Evolutionary conservation across 2,797 vertebrate species (phyloP).

Genomic region (Crotalus adamanteus): DNA sequence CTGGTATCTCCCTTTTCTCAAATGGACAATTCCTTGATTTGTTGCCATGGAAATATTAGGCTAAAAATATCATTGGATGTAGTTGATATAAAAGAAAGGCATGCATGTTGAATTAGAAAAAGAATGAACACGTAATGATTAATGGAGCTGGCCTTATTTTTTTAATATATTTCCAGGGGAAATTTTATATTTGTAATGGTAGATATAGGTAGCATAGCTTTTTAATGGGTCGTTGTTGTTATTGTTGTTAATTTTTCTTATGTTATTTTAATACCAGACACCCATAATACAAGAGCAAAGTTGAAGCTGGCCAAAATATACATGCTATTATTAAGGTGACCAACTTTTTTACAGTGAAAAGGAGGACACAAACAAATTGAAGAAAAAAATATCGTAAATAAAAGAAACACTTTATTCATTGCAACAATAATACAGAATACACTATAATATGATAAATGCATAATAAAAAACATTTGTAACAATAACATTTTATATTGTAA

Average conservation of each 20-base stretch:
- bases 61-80: constrained; percentile 49
- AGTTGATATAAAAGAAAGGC: constrained; percentile 15
- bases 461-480: no score
- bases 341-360: no score
- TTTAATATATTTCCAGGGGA: not conserved
- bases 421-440: no score
- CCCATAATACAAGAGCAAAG: not conserved
- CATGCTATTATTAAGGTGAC: not conserved
- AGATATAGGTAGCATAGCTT: constrained; percentile 10
- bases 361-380: no score
- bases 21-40: constrained; percentile 43
- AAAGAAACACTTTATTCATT: no score
- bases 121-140: not conserved
- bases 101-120: constrained; percentile 24
- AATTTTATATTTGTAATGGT: not conserved
- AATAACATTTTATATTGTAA: no score
- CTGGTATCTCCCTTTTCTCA: constrained; percentile 33
- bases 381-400: no score
- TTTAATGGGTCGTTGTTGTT: not conserved
- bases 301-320: not conserved
- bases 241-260: not conserved
- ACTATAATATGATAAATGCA: no score
- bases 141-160: constrained; percentile 15
- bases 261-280: not conserved
- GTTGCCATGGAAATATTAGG: constrained; percentile 57